Evolutionary conservation across 2,888 invertebrate species (phyloP).

Genomic region (Eupithecia abbreviata): DNA sequence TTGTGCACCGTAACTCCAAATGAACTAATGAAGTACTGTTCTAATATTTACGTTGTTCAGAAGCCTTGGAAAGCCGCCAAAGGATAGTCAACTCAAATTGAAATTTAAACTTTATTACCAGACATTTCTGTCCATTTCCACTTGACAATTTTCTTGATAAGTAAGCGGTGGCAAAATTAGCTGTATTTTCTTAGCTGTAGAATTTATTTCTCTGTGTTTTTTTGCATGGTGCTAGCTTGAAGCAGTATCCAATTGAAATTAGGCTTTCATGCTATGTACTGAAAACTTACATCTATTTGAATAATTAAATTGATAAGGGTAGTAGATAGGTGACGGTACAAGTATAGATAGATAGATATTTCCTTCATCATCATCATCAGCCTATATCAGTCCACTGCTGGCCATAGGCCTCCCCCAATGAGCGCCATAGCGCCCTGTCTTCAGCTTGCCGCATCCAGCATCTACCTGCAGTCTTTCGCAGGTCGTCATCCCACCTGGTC

Average conservation of each 20-base stretch:
- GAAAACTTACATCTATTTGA: background rate
- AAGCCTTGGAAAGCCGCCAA: slow-evolving; percentile 31
- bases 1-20: background rate
- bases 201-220: background rate
- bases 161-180: background rate
- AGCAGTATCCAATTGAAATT: slow-evolving; percentile 2
- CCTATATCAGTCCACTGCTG: no score
- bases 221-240: background rate
- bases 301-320: background rate
- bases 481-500: no score
- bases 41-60: background rate
- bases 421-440: no score
- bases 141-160: slow-evolving; percentile 7
- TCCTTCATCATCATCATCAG: no score
- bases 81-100: slow-evolving; percentile 8
- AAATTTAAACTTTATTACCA: slow-evolving; percentile 20
- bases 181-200: background rate
- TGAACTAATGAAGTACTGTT: background rate
- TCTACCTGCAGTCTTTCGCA: no score
- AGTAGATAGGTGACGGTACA: no score
- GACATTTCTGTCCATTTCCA: slow-evolving; percentile 10
- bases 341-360: no score
- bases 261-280: background rate
- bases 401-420: no score
- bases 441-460: no score